Percentiles rank a stretch among this genome's conserved stretches.
phyloP scores from a whole-genome alignment of 2,888 invertebrate species.

The Leptarthrus brevirostris region DNA sequence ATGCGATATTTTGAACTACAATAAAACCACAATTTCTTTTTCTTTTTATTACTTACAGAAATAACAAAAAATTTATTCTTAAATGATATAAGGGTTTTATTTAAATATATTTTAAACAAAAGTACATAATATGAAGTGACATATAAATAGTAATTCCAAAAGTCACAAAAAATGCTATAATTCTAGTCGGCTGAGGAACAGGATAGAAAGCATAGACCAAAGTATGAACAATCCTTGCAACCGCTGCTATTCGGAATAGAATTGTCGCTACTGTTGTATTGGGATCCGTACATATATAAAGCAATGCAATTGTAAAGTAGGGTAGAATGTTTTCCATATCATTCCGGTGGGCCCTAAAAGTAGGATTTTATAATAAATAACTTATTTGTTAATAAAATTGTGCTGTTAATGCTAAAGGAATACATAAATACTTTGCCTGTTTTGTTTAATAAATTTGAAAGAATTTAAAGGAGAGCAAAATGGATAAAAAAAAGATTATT shows the following conservation, averaged over 20 bases:
- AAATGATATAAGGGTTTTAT: no score
- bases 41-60: no score
- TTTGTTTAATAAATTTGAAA: no score
- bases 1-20: no score
- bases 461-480: no score
- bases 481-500: background rate
- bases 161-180: constrained; percentile 67
- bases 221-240: constrained; percentile 71
- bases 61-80: no score
- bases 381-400: background rate
- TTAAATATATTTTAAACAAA: constrained; percentile 59
- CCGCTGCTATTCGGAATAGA: constrained; percentile 70
- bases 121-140: constrained; percentile 66
- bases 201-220: constrained; percentile 73
- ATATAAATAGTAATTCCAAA: constrained; percentile 68
- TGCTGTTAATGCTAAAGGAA: no score
- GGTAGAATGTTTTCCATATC: constrained; percentile 77
- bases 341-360: constrained; percentile 74
- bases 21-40: no score
- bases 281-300: constrained; percentile 72
- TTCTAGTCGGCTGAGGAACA: constrained; percentile 71
- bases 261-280: constrained; percentile 67
- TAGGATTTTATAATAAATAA: constrained; percentile 35
- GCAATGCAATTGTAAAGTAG: constrained; percentile 70
- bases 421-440: no score